Conservation (phyloP, 1,140 invertebrate genomes). For the Bombus sylvicola region DNA sequence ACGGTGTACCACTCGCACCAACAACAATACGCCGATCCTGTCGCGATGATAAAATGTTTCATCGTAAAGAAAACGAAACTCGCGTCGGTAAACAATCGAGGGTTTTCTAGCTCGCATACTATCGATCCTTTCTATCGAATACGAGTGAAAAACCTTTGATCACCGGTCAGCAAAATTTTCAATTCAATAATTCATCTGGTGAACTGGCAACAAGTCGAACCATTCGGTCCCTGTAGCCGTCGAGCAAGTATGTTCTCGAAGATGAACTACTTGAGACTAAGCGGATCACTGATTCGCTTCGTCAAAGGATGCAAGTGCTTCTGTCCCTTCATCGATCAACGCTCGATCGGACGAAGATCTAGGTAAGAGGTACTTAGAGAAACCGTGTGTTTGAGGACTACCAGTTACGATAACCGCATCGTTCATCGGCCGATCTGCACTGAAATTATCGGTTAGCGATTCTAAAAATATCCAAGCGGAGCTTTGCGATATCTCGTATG, state of each 20-base stretch:
- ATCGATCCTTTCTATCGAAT: not conserved
- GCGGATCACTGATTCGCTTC: slow-evolving; percentile 48
- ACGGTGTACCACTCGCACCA: not conserved
- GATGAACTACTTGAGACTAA: slow-evolving; percentile 48
- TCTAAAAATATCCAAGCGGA: not conserved
- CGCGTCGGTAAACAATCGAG: not conserved
- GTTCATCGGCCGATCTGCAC: no score
- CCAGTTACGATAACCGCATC: not conserved
- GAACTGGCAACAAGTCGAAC: slow-evolving; percentile 23
- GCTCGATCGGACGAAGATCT: slow-evolving; percentile 9
- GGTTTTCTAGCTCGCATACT: no score
- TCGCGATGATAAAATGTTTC: not conserved
- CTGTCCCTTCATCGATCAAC: slow-evolving; percentile 49
- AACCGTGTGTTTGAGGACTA: not conserved
- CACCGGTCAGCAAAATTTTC: not conserved
- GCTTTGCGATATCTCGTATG: not conserved
- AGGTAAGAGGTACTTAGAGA: slow-evolving; percentile 28
- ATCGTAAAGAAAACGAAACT: not conserved
- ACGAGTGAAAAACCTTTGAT: not conserved
- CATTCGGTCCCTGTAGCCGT: not conserved
- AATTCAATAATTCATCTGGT: slow-evolving; percentile 33
- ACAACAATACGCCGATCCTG: not conserved
- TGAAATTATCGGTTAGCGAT: not conserved
- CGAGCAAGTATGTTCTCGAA: slow-evolving; percentile 42
- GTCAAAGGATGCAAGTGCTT: slow-evolving; percentile 58